These are phyloP conservation scores for Rotaria socialis DNA, from an alignment of 2,888 invertebrate species.

Conservation along the genomic window DNA sequence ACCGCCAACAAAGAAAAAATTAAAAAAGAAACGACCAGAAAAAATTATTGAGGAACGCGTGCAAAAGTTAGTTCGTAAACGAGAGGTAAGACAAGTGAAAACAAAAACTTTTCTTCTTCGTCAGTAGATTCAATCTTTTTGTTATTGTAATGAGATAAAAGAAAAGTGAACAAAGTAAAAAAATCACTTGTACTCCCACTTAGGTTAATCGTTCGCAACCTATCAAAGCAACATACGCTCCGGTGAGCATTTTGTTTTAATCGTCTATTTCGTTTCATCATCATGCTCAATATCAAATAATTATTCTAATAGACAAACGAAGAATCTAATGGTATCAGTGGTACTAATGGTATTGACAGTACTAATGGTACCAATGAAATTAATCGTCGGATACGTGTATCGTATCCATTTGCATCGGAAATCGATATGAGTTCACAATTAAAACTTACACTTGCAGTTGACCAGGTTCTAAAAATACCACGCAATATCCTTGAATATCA, in stretches of 20 bases:
- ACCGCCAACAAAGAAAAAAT: background rate
- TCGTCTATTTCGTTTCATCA: background rate
- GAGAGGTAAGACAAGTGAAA: background rate
- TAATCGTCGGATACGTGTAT: background rate
- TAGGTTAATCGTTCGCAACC: conserved; percentile 14
- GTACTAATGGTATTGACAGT: background rate
- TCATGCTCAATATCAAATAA: background rate
- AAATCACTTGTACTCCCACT: background rate
- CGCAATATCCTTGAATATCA: background rate
- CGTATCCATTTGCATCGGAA: background rate
- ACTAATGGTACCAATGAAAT: background rate
- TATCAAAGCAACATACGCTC: background rate
- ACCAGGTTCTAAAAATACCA: conserved; percentile 4
- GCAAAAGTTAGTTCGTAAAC: background rate
- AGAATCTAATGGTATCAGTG: background rate
- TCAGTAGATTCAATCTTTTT: background rate
- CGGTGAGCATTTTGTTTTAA: background rate
- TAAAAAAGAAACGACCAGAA: conserved; percentile 1
- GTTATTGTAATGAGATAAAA: background rate
- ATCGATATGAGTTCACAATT: background rate
- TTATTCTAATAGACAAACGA: background rate
- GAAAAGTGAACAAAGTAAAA: background rate
- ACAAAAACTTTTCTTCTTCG: background rate
- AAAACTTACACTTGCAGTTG: background rate
- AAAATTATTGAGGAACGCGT: conserved; percentile 2